These are phyloP conservation scores for Reticulitermes lucifugus DNA, from an alignment of 2,888 invertebrate species.

Conservation along the genomic window DNA sequence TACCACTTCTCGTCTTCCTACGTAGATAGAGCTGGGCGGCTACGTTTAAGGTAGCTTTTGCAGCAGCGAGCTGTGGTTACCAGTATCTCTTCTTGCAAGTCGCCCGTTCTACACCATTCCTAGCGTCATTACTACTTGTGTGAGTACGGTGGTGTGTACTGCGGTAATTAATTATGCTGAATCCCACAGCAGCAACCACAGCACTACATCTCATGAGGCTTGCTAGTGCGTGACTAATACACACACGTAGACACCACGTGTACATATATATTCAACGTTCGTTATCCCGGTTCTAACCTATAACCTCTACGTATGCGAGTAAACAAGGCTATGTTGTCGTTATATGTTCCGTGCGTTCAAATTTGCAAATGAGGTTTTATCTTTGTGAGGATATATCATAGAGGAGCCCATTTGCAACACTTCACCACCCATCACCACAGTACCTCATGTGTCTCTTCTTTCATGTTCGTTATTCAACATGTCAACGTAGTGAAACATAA, in stretches of 20 bases:
- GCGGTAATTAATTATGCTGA: conserved; percentile 36
- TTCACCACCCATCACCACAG: not conserved
- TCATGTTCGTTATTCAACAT: not conserved
- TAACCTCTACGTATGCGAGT: not conserved
- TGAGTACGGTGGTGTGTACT: not conserved
- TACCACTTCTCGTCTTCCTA: too few species aligned
- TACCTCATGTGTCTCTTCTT: not conserved
- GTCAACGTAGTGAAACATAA: not conserved
- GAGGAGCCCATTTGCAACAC: not conserved
- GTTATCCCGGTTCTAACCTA: conserved; percentile 18
- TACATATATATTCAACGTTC: conserved; percentile 18
- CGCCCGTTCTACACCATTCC: not conserved
- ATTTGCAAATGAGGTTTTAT: conserved; percentile 25
- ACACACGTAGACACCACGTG: not conserved
- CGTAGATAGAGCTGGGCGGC: not conserved
- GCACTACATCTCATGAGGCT: conserved; percentile 16
- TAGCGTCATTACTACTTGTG: not conserved
- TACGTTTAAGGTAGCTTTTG: not conserved
- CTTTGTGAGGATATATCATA: not conserved
- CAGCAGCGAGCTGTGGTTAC: not conserved
- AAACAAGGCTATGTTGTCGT: conserved; percentile 5
- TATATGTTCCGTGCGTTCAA: conserved; percentile 6
- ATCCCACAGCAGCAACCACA: conserved; percentile 29
- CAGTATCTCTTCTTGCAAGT: not conserved
- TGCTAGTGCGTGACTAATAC: conserved; percentile 33